A percentile compares a stretch with the other conserved stretches of the same genome.
phyloP scores from a whole-genome alignment of 2,888 invertebrate species.

The Calephelis perditalis region DNA sequence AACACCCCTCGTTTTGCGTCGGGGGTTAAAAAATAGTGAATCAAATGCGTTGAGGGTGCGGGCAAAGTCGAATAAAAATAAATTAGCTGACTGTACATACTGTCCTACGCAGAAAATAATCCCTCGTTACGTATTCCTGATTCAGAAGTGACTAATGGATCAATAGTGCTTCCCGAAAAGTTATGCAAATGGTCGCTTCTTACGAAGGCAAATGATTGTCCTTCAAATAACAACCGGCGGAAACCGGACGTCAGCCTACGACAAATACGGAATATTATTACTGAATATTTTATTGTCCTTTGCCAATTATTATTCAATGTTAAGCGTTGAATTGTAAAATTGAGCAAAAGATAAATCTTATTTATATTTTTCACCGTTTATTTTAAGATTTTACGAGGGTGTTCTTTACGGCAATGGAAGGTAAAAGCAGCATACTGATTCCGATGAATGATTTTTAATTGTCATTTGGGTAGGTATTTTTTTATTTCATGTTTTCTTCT shows the following conservation, averaged over 20 bases:
- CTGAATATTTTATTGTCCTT: conserved; percentile 4
- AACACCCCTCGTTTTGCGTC: too few relatives aligned
- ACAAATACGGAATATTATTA: conserved; percentile 9
- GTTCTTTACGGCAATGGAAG: too few relatives aligned
- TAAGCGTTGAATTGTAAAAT: background rate
- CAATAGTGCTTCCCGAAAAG: conserved; percentile 9
- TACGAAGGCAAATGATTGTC: conserved; percentile 8
- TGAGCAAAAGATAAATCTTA: background rate
- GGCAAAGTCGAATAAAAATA: too few relatives aligned
- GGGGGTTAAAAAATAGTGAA: too few relatives aligned
- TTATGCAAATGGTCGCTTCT: conserved; percentile 8
- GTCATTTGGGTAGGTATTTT: too few relatives aligned
- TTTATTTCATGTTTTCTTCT: too few relatives aligned
- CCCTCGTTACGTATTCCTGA: conserved; percentile 5
- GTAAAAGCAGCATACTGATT: too few relatives aligned
- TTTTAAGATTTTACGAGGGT: too few relatives aligned
- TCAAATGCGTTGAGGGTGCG: too few relatives aligned
- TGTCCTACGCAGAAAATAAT: conserved; percentile 5
- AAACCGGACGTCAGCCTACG: conserved; percentile 10
- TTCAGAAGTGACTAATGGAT: conserved; percentile 9
- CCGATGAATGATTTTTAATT: too few relatives aligned
- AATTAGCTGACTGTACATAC: too few relatives aligned
- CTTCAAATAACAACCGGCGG: conserved; percentile 11
- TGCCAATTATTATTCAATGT: conserved; percentile 8
- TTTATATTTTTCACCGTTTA: too few relatives aligned